A percentile compares a stretch with the other conserved stretches of the same genome.
Conservation (phyloP, 2,113 vertebrate genomes). For the Ardeotis arabs region DNA sequence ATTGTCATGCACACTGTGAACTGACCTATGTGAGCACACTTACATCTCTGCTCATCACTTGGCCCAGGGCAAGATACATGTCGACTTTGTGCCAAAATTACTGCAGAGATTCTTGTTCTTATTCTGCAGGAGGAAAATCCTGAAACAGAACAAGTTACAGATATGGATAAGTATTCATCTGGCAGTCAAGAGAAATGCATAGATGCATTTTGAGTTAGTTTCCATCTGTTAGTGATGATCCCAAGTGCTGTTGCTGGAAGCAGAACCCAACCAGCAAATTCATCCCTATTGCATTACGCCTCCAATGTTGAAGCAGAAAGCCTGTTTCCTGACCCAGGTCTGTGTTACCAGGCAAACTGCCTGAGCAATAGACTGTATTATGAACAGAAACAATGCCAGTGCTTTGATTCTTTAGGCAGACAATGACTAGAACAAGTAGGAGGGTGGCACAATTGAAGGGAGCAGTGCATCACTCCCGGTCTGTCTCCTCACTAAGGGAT, state of each 20-base stretch:
- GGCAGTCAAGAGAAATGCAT: slow-evolving; percentile 4
- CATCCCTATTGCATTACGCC: not conserved
- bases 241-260: not conserved
- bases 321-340: not conserved
- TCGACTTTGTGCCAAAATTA: not conserved
- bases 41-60: not conserved
- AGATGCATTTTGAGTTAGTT: not conserved
- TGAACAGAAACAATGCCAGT: not conserved
- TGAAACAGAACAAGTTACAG: slow-evolving; percentile 1
- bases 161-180: slow-evolving; percentile 15
- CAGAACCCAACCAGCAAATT: not conserved
- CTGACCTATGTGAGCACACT: not conserved
- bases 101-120: not conserved
- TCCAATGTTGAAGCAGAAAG: not conserved
- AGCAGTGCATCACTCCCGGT: accelerated
- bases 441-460: not conserved
- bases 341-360: not conserved
- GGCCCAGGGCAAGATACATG: not conserved
- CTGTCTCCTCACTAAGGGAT: not conserved
- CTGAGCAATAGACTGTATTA: not conserved
- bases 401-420: not conserved
- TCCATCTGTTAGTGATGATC: slow-evolving; percentile 12
- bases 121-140: not conserved
- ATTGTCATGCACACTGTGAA: not conserved
- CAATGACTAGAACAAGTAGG: not conserved